Evolutionary conservation across 2,888 invertebrate species (phyloP), one percentile per base, ranked within the genome.

Genomic region (Abscondita cerata): DNA sequence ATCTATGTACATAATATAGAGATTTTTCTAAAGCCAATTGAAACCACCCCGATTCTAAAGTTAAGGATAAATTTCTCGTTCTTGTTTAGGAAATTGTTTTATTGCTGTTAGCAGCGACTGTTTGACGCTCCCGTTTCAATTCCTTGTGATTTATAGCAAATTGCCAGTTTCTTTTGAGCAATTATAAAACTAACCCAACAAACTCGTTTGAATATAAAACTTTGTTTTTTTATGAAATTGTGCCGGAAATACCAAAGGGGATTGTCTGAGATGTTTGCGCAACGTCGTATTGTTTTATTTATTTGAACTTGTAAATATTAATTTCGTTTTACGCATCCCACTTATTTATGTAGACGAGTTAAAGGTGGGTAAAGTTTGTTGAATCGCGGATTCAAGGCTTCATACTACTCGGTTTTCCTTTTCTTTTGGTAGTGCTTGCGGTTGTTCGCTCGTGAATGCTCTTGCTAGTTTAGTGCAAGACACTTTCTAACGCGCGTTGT

Each of bases 341-440:
- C 15, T 18, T 44, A 18, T 44, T 18, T 44, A 44, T 44, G 40
- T 40, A 16, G 11, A 44, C 44, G 18, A 36, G 36, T 25, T 25
- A 70, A 41, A 67, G 70, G 70, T 70, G 68, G 70, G 68, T 69
- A 70, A 71, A 71, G 69, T 71, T 68, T 59, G 67, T 55, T 62
- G 52, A 68, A 63, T 70, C 65, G 65, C 66, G 66, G 62, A 63
- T 63, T 60, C 70, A 70, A 70, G 69, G 70, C 59, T 64, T 63
- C 63, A 58, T 61, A 58, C 57, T 63, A 55, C 59, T 53, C 55
- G 62, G 13, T 61, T 65, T 63, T 61, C 56, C 52, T 60, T 65
- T 64, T 57, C 56, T 57, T 62, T 56, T 44, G 65, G 67, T 44
- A 44, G 44, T 67, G 64, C 56, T 46, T 51, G 60, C 58, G 51